These are phyloP conservation scores for Sepioteuthis lessoniana DNA, from an alignment of 2,888 invertebrate genomes.

Conservation along the genomic window DNA sequence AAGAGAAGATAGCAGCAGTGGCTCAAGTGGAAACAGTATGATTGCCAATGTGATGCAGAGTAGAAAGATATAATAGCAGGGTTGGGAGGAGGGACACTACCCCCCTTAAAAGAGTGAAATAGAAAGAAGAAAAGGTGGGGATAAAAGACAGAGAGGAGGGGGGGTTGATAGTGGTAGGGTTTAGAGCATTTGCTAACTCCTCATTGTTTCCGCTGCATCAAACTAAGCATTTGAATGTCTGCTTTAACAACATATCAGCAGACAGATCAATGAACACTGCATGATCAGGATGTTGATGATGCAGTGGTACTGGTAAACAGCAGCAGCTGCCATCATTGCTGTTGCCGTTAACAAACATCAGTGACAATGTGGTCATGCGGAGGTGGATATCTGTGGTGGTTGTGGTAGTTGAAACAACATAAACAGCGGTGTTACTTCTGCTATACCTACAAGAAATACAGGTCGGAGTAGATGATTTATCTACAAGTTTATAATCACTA, in stretches of 20 bases:
- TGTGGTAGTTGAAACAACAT: background rate
- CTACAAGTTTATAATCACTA: background rate
- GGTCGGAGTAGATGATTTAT: background rate
- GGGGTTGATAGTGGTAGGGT: background rate
- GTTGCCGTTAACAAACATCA: background rate
- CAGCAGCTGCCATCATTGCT: background rate
- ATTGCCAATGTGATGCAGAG: conserved; percentile 16
- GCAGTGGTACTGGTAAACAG: background rate
- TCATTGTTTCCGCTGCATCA: background rate
- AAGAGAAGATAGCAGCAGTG: conserved; percentile 13
- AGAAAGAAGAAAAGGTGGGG: background rate
- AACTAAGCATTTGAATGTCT: conserved; percentile 21
- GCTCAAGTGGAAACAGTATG: background rate
- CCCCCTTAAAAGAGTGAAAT: background rate
- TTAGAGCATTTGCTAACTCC: conserved; percentile 19
- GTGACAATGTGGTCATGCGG: background rate
- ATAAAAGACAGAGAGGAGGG: background rate
- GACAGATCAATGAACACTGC: background rate
- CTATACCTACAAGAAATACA: background rate
- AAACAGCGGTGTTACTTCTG: background rate
- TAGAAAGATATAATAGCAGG: background rate
- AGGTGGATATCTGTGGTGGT: background rate
- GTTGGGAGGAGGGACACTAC: background rate
- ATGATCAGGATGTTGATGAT: conserved; percentile 9
- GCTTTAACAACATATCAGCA: conserved; percentile 9